phyloP scores from a whole-genome alignment of 2,888 invertebrate species.

The Ischnus inquisitorius region DNA sequence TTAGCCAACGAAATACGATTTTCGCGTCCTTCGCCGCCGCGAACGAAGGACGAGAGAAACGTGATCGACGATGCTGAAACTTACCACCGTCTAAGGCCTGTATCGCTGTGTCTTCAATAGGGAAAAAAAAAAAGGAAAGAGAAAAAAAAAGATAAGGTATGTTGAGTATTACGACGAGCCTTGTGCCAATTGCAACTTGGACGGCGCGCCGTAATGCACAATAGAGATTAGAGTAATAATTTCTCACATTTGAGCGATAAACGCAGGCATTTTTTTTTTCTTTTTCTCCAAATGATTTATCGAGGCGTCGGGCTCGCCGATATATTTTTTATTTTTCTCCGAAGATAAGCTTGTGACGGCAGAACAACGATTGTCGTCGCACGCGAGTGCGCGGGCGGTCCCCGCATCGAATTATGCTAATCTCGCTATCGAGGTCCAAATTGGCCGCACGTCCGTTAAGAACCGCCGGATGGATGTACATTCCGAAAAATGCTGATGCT shows the following conservation, averaged over 20 bases:
- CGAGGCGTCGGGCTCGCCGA: not conserved
- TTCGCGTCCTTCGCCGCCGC: not conserved
- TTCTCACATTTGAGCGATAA: not conserved
- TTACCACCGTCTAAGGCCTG: not conserved
- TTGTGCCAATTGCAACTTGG: slow-evolving; percentile 30
- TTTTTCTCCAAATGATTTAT: slow-evolving; percentile 4
- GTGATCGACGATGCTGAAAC: slow-evolving; percentile 11
- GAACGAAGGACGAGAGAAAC: slow-evolving; percentile 7
- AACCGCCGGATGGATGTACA: slow-evolving; percentile 47
- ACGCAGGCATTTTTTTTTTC: not conserved
- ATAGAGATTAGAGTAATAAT: not conserved
- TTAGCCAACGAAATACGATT: not conserved
- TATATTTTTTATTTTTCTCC: not conserved
- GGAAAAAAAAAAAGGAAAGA: not conserved
- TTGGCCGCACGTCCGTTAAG: slow-evolving; percentile 17
- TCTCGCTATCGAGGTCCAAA: slow-evolving; percentile 20
- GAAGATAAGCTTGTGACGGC: too few relatives aligned
- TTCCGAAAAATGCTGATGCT: slow-evolving; percentile 58
- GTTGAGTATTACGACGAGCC: slow-evolving; percentile 29
- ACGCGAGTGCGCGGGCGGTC: not conserved
- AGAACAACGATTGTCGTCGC: too few relatives aligned
- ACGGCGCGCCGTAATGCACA: not conserved
- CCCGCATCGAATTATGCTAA: slow-evolving; percentile 52
- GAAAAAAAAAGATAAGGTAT: not conserved
- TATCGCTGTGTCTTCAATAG: not conserved